phyloP scores from a whole-genome alignment of 2,113 vertebrate genomes.

The Cyanocitta stelleri region DNA sequence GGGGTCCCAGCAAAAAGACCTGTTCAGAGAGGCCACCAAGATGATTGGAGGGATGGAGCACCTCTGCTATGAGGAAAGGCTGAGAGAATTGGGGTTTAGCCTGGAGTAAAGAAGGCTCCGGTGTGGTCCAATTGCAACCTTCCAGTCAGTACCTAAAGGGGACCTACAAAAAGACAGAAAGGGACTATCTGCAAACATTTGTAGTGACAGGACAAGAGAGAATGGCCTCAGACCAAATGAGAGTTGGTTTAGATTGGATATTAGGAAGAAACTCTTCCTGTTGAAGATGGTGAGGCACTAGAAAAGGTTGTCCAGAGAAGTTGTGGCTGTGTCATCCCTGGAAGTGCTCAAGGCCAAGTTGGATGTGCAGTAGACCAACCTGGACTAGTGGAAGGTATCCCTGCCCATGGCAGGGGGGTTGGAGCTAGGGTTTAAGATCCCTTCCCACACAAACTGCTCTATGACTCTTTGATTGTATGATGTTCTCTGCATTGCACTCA shows the following conservation, averaged over 20 bases:
- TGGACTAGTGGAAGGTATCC: neutral
- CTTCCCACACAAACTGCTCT: neutral
- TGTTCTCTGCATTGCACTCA: neutral
- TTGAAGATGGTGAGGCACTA: too few relatives aligned
- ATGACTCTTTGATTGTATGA: neutral
- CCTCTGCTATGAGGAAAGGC: neutral
- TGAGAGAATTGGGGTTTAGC: too few relatives aligned
- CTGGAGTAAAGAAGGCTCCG: neutral
- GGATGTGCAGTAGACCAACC: fast-evolving
- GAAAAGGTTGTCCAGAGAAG: neutral
- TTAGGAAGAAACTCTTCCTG: neutral
- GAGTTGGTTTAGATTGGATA: neutral
- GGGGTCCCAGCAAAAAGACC: fast-evolving
- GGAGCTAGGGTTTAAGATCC: neutral
- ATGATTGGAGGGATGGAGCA: neutral
- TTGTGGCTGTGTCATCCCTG: neutral
- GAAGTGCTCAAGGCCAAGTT: neutral
- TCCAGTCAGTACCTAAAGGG: neutral
- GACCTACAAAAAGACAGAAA: neutral
- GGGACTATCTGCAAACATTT: neutral
- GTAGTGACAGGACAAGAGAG: neutral
- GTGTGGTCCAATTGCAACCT: neutral
- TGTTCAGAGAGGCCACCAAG: neutral
- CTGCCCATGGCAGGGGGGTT: neutral
- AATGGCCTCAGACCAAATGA: neutral